These are phyloP conservation scores for Ifrita kowaldi DNA, from an alignment of 2,113 vertebrate species.

Conservation along the genomic window DNA sequence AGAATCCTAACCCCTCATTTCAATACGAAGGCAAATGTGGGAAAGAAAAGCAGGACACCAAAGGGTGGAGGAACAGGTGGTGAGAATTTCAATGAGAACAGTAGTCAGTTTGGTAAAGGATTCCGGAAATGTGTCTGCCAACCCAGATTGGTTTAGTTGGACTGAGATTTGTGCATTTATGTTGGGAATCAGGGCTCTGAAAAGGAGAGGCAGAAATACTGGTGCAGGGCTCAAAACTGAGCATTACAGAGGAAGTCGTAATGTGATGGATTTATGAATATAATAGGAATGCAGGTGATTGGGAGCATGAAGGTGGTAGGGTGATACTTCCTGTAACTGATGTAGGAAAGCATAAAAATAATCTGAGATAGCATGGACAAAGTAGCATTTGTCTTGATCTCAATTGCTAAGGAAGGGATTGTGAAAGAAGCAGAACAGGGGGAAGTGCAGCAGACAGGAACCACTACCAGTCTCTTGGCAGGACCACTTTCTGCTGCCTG, in stretches of 20 bases:
- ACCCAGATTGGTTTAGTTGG: not conserved
- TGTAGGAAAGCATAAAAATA: not conserved
- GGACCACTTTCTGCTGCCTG: not conserved
- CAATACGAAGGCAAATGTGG: not conserved
- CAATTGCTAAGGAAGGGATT: not conserved
- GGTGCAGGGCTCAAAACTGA: not conserved
- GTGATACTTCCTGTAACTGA: not conserved
- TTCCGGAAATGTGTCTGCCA: not conserved
- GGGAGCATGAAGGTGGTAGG: not conserved
- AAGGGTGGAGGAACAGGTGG: not conserved
- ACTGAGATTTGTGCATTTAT: not conserved
- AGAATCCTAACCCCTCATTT: not conserved
- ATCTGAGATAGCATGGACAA: not conserved
- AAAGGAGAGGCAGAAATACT: not conserved
- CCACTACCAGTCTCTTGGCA: not conserved
- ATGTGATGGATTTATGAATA: rapidly evolving
- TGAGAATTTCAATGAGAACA: not conserved
- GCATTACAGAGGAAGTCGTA: not conserved
- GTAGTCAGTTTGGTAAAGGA: not conserved
- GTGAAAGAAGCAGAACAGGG: not conserved
- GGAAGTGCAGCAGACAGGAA: not conserved
- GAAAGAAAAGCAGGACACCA: not conserved
- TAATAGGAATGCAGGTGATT: not conserved
- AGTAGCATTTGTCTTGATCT: not conserved
- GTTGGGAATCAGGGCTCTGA: not conserved